Conservation (phyloP, 2,797 vertebrate species). For the Varecia variegata region DNA sequence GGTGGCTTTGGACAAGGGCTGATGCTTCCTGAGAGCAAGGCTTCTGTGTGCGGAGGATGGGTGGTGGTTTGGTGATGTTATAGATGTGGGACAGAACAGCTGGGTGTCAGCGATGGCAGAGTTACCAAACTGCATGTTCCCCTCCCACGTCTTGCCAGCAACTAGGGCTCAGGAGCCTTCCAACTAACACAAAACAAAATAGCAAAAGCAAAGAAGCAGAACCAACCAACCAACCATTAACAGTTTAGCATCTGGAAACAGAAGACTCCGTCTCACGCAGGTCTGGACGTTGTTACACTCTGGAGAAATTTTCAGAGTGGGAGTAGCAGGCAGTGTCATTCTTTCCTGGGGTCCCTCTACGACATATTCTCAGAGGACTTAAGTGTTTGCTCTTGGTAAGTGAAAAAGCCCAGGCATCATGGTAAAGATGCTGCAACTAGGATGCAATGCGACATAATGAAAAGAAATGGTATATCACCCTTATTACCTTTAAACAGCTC, state of each 20-base stretch:
- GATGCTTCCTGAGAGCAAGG: neutral
- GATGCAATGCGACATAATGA: neutral
- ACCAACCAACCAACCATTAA: neutral
- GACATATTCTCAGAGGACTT: neutral
- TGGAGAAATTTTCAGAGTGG: neutral
- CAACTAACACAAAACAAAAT: neutral
- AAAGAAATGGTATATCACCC: neutral
- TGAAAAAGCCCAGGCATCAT: neutral
- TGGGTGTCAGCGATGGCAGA: neutral
- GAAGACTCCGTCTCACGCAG: neutral
- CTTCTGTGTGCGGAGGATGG: neutral
- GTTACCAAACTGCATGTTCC: neutral
- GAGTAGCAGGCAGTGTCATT: no score
- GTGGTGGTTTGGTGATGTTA: neutral
- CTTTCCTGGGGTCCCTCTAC: neutral
- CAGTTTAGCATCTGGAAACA: neutral
- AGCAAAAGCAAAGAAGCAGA: neutral
- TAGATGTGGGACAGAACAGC: no score
- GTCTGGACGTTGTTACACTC: neutral
- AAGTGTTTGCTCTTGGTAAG: neutral
- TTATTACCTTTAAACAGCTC: neutral
- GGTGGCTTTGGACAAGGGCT: neutral
- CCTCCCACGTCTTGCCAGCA: neutral
- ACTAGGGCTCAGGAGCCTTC: neutral
- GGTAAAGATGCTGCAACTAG: neutral